phyloP scores from a whole-genome alignment of 2,797 vertebrate genomes.

The Thamnophis elegans region DNA sequence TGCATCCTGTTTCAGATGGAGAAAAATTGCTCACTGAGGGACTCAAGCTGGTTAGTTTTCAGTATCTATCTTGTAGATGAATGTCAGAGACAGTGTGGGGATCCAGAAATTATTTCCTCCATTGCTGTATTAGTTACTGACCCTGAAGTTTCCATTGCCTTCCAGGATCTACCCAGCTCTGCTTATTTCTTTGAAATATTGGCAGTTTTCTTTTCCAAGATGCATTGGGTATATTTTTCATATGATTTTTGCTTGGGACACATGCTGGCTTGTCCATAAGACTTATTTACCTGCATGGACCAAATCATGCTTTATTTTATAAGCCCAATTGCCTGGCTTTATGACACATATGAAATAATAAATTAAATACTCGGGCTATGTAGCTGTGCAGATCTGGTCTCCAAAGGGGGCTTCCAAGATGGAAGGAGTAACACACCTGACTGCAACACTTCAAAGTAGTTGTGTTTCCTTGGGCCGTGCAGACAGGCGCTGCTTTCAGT shows the following conservation, averaged over 20 bases:
- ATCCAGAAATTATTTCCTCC: neutral
- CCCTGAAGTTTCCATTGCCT: neutral
- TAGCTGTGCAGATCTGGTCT: neutral
- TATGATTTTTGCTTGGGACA: neutral
- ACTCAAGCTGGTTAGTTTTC: neutral
- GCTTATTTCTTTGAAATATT: neutral
- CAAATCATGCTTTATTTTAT: neutral
- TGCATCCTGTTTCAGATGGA: neutral
- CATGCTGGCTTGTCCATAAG: neutral
- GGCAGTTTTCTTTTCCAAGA: neutral
- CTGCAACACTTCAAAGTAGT: neutral
- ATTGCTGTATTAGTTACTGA: neutral
- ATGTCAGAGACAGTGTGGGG: neutral
- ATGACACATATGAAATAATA: neutral
- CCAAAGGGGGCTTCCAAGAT: neutral
- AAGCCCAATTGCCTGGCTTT: neutral
- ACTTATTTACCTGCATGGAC: neutral
- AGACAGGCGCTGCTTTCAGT: neutral
- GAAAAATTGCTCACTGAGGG: neutral
- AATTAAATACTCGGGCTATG: neutral
- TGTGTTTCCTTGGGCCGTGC: neutral
- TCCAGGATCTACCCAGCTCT: neutral
- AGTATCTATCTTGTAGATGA: neutral
- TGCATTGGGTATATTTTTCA: neutral
- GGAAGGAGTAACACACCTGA: neutral